Base-by-base conservation (phyloP, 2,113 vertebrate species). In the Rhinichthys klamathensis region DNA sequence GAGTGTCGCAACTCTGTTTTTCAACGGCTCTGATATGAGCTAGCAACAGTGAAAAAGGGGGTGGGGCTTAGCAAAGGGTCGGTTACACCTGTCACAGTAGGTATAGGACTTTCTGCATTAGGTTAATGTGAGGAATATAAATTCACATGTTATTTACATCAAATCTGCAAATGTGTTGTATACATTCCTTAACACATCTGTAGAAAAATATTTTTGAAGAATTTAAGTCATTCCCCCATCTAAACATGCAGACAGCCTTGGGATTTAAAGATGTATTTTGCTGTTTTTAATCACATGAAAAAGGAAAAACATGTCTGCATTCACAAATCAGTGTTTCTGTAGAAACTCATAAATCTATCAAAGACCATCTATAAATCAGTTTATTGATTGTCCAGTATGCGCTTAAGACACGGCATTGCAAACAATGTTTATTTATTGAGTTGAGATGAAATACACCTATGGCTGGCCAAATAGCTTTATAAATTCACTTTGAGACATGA, bases 401-500 rank as follows among this genome's bases (percentile, higher is more conserved):
- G 32, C 12, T 61, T 69, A 18, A 74, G 69, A 49, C 56, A n/a
- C 13, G 32, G 58, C 49, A 21, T n/a, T 10, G 8, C 9, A 35
- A 81, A 75, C 27, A 46, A 27, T 13, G 38, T 35, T 81, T 60
- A 75, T 82, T 86, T 82, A 86, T 38, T n/a, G 78, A 32, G 70
- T 74, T 75, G 8, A 61, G 69, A 60, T 74, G 70, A 67, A 54
- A 49, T 77, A 63, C 23, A 73, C 77, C 16, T 82, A 73, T 75
- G n/a, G 41, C 78, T 11, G 70, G 60, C 58, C 56, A 65, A 38
- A 75, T 18, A 54, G 70, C 69, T 65, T 75, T 25, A 86, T 75
- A 74, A 81, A 85, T 79, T 78, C 63, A 85, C 60, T 56, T 65
- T 58, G 67, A 69, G 75, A 27, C 61, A 85, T 49, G 69, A 63